Conservation (phyloP, 2,113 vertebrate species). For the Caranx ignobilis region DNA sequence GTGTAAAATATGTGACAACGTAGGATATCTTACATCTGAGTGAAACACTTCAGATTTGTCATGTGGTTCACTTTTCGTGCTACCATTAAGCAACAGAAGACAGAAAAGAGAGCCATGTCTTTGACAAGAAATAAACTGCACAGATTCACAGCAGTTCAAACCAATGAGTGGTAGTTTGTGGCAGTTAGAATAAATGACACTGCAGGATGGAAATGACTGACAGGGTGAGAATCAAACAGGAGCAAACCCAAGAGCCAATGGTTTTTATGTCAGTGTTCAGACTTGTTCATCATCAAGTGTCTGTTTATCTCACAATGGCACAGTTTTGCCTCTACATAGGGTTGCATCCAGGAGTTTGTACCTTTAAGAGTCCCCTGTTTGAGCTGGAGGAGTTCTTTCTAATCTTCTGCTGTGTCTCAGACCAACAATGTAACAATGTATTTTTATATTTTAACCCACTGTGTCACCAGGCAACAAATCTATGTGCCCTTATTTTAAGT, state of each 20-base stretch:
- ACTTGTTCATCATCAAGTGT: background rate
- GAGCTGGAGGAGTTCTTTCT: background rate
- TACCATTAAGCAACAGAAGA: background rate
- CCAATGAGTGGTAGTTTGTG: background rate
- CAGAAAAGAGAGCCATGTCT: background rate
- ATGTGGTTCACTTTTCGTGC: too few relatives aligned
- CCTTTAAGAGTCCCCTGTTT: background rate
- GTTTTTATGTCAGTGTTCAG: background rate
- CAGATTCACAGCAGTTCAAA: background rate
- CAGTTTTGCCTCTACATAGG: background rate
- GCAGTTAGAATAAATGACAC: background rate
- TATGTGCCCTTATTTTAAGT: background rate
- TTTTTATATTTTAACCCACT: too few relatives aligned
- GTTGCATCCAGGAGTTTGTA: background rate
- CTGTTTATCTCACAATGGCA: background rate
- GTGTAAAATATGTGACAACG: too few relatives aligned
- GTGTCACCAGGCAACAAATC: background rate
- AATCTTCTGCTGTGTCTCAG: background rate
- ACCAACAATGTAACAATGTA: background rate
- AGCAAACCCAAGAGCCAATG: background rate
- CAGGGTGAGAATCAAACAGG: too few relatives aligned
- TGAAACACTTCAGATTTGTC: too few relatives aligned
- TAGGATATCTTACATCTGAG: too few relatives aligned
- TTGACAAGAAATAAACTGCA: background rate
- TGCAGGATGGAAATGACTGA: background rate